Conservation (phyloP, 2,797 vertebrate species). For the Crax fasciolata region DNA sequence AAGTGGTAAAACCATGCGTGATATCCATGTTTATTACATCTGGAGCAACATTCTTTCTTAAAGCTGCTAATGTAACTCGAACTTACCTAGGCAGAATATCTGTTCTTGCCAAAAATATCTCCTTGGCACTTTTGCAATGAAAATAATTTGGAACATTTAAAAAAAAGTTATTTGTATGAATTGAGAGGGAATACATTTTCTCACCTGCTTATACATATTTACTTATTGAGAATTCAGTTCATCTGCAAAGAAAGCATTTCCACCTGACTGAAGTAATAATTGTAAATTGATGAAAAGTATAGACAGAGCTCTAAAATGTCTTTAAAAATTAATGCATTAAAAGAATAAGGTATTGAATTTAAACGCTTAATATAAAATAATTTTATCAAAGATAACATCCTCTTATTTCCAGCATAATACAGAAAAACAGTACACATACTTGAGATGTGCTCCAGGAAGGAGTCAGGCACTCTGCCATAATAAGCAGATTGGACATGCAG, state of each 20-base stretch:
- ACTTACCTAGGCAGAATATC: neutral
- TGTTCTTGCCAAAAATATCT: neutral
- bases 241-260: neutral
- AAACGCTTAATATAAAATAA: neutral
- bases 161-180: neutral
- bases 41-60: neutral
- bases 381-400: neutral
- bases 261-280: too few relatives aligned
- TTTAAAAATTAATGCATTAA: neutral
- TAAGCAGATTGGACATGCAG: neutral
- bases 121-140: neutral
- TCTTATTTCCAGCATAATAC: neutral
- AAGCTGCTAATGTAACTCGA: neutral
- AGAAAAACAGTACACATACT: neutral
- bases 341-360: neutral
- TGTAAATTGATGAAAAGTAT: neutral
- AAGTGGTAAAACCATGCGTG: neutral
- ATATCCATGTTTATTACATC: neutral
- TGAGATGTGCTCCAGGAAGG: neutral
- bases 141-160: neutral
- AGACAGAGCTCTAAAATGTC: neutral
- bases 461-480: neutral
- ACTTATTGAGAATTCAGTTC: neutral
- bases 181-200: neutral
- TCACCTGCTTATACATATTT: neutral